Evolutionary conservation across 2,888 invertebrate species (phyloP).

Genomic region (Sinodicranocentrus sp.): DNA sequence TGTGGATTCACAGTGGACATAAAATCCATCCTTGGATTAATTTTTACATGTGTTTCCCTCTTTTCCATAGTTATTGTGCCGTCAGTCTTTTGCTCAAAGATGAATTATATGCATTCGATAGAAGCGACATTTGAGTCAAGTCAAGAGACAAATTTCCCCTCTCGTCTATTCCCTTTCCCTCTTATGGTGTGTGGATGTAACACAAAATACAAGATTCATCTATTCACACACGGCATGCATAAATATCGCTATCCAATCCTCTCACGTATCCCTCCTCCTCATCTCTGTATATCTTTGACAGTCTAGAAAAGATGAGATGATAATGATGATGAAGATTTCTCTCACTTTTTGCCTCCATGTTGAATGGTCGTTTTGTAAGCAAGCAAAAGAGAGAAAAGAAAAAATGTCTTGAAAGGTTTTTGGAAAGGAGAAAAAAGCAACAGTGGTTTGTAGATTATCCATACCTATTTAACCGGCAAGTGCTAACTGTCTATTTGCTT

Average conservation of each 20-base stretch:
- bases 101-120: neutral
- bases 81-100: neutral
- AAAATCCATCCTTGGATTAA: neutral
- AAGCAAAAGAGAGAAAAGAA: neutral
- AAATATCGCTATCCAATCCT: neutral
- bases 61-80: too few relatives aligned
- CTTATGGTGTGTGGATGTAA: too few relatives aligned
- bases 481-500: constrained; percentile 27
- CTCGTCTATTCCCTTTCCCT: too few relatives aligned
- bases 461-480: constrained; percentile 27
- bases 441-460: constrained; percentile 20
- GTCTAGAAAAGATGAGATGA: constrained; percentile 18
- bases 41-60: neutral
- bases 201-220: too few relatives aligned
- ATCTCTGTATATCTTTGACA: constrained; percentile 8
- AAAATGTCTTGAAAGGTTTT: neutral
- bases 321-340: neutral
- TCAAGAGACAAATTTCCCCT: neutral
- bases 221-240: neutral
- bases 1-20: too few relatives aligned
- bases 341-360: neutral
- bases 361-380: neutral
- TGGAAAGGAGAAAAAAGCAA: constrained; percentile 22
- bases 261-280: neutral
- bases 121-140: too few relatives aligned